phyloP scores from a whole-genome alignment of 1,140 invertebrate genomes.

The Orius laevigatus region DNA sequence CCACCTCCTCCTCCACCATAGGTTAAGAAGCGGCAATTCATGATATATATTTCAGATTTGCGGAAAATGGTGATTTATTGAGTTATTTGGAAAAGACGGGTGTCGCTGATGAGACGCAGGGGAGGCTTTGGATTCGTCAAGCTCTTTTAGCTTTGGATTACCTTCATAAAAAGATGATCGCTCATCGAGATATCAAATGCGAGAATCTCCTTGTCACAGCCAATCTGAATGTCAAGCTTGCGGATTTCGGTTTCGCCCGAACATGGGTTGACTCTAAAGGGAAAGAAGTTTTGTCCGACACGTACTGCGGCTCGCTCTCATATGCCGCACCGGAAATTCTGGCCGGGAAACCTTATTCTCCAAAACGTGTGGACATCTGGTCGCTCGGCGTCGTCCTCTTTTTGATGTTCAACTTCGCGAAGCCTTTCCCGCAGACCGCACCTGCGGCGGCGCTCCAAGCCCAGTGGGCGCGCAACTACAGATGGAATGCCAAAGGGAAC shows the following conservation, averaged over 20 bases:
- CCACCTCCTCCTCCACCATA: background rate
- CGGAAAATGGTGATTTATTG: constrained; percentile 70
- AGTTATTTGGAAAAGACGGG: constrained; percentile 62
- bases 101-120: constrained; percentile 54
- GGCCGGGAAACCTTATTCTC: constrained; percentile 41
- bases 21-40: background rate
- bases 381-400: constrained; percentile 49
- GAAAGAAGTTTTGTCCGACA: constrained; percentile 34
- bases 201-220: constrained; percentile 75
- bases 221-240: constrained; percentile 56
- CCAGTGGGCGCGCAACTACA: constrained; percentile 9
- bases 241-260: constrained; percentile 71
- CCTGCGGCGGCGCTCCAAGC: constrained; percentile 5
- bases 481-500: no score
- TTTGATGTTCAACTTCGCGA: constrained; percentile 55
- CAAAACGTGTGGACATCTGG: constrained; percentile 48
- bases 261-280: constrained; percentile 7
- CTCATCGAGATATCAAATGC: constrained; percentile 76
- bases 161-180: constrained; percentile 65
- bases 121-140: constrained; percentile 66
- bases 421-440: constrained; percentile 49
- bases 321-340: constrained; percentile 55
- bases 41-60: no score
- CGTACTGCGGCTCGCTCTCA: constrained; percentile 51
- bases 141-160: constrained; percentile 70